These are phyloP conservation scores for Catocala fraxini DNA, from an alignment of 2,888 invertebrate species.

Conservation along the genomic window DNA sequence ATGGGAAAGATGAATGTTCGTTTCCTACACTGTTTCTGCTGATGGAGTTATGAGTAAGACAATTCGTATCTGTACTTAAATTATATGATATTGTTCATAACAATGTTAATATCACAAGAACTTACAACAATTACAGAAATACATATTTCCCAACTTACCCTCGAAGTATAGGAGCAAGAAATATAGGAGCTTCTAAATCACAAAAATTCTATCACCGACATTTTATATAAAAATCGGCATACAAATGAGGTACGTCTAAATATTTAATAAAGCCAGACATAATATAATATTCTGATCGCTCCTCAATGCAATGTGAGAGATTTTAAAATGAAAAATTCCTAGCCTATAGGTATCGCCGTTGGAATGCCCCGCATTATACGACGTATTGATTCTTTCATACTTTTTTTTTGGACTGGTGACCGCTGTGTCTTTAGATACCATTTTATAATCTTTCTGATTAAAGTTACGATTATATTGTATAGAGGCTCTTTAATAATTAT, in stretches of 20 bases:
- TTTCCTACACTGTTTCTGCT: no score
- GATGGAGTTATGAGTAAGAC: no score
- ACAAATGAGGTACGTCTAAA: slow-evolving; percentile 11
- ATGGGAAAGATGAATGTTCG: no score
- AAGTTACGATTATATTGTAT: no score
- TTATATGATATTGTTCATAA: no score
- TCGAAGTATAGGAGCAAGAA: no score
- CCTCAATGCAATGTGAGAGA: slow-evolving; percentile 36
- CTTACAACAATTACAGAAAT: not conserved
- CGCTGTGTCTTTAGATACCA: not conserved
- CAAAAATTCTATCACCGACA: slow-evolving; percentile 6
- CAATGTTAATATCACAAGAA: no score
- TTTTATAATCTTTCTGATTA: no score
- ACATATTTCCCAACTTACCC: not conserved
- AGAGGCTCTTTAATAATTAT: no score
- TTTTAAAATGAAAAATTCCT: slow-evolving; percentile 59
- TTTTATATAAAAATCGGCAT: slow-evolving; percentile 14
- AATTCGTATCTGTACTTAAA: no score
- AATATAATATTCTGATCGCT: slow-evolving; percentile 33
- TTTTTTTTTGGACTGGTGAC: not conserved
- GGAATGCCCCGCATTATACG: slow-evolving; percentile 18
- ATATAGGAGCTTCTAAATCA: not conserved
- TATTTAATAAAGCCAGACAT: slow-evolving; percentile 43
- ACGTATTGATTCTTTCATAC: slow-evolving; percentile 23
- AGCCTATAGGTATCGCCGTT: slow-evolving; percentile 17